phyloP scores from a whole-genome alignment of 2,888 invertebrate genomes.

The Heliothis peltigera region DNA sequence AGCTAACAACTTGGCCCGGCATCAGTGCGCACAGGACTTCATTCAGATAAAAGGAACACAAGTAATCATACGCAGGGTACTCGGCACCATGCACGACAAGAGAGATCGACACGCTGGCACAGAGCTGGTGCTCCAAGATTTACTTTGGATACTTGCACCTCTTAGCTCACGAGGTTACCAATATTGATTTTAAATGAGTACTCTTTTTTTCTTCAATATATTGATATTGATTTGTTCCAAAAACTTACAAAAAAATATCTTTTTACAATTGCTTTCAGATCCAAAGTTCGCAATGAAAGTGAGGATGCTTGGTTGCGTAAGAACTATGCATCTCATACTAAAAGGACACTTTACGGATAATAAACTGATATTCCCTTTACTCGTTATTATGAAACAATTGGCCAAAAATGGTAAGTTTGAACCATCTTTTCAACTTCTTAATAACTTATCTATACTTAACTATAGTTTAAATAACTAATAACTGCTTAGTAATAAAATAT shows the following conservation, averaged over 20 bases:
- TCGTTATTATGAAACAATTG: slow-evolving; percentile 90
- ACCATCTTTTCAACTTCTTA: background rate
- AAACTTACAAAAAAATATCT: slow-evolving; percentile 6
- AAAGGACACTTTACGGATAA: slow-evolving; percentile 90
- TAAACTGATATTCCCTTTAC: slow-evolving; percentile 89
- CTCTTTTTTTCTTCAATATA: slow-evolving; percentile 2
- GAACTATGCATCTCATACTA: slow-evolving; percentile 90
- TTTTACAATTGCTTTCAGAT: slow-evolving; percentile 78
- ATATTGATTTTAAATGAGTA: slow-evolving; percentile 45
- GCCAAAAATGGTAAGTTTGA: slow-evolving; percentile 89
- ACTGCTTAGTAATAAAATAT: too few relatives aligned
- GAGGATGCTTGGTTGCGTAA: slow-evolving; percentile 90
- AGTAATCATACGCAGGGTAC: slow-evolving; percentile 85
- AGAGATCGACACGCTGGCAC: slow-evolving; percentile 81
- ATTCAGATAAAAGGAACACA: slow-evolving; percentile 87
- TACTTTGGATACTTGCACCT: slow-evolving; percentile 90
- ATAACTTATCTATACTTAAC: too few relatives aligned
- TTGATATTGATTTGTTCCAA: background rate
- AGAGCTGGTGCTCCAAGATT: slow-evolving; percentile 88
- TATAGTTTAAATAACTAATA: too few relatives aligned
- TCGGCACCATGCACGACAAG: slow-evolving; percentile 83
- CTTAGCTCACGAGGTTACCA: slow-evolving; percentile 85
- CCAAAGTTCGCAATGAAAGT: slow-evolving; percentile 92
- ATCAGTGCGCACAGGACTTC: slow-evolving; percentile 86
- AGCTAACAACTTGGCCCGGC: slow-evolving; percentile 85